Percentiles rank a stretch among this genome's conserved stretches.
Conservation (phyloP, 2,797 vertebrate species). For the Cichlasoma orientale region DNA sequence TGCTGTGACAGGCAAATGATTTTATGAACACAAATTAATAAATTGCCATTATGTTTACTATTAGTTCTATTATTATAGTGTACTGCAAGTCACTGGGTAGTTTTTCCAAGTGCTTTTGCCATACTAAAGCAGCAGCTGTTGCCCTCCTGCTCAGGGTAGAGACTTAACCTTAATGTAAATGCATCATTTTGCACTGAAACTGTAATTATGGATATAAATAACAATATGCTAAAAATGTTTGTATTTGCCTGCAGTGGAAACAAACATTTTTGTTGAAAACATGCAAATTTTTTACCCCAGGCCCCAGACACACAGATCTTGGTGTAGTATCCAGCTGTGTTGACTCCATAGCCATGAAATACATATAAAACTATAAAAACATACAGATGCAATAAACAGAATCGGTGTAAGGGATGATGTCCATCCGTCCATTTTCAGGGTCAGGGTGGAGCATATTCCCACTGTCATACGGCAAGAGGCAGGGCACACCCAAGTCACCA, state of each 20-base stretch:
- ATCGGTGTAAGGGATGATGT: no score
- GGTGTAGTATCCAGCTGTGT: not conserved
- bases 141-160: not conserved
- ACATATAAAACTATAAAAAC: not conserved
- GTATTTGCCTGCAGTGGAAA: not conserved
- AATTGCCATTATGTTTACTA: not conserved
- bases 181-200: not conserved
- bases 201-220: conserved; percentile 2
- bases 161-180: not conserved
- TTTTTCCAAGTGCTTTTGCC: not conserved
- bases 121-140: not conserved
- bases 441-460: no score
- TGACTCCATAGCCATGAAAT: not conserved
- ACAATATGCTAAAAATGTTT: not conserved
- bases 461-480: no score
- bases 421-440: no score
- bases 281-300: not conserved
- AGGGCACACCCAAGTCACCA: no score
- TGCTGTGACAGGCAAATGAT: not conserved
- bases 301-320: not conserved
- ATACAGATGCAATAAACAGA: not conserved
- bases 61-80: not conserved
- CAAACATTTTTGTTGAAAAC: not conserved
- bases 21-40: not conserved
- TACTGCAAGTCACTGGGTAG: not conserved